A percentile compares a stretch with the other conserved stretches of the same genome.
phyloP scores from a whole-genome alignment of 2,113 vertebrate species.

The Hymenochirus boettgeri region DNA sequence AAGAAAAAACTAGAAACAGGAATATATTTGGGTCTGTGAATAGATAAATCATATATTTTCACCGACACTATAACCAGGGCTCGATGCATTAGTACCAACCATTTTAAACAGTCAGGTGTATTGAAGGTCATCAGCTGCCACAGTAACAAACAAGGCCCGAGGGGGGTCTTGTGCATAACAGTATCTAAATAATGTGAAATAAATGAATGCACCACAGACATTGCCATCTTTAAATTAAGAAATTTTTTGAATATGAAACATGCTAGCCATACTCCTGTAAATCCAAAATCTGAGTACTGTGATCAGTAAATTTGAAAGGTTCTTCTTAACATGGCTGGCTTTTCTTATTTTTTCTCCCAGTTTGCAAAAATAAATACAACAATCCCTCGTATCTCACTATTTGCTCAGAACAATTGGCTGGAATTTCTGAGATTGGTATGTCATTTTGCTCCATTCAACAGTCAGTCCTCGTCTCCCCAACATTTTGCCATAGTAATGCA shows the following conservation, averaged over 20 bases:
- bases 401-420: conserved; percentile 3
- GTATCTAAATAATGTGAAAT: too few relatives aligned
- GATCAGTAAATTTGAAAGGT: background rate
- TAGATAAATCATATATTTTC: too few relatives aligned
- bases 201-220: too few relatives aligned
- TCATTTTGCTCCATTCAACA: conserved; percentile 42
- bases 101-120: too few relatives aligned
- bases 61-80: too few relatives aligned
- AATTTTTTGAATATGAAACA: background rate
- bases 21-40: too few relatives aligned
- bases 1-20: too few relatives aligned
- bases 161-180: background rate
- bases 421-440: conserved; percentile 2
- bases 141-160: background rate
- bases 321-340: background rate
- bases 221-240: too few relatives aligned
- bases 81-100: too few relatives aligned
- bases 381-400: conserved; percentile 10
- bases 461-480: conserved; percentile 31
- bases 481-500: conserved; percentile 10
- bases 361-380: conserved; percentile 26
- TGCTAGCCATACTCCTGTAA: background rate
- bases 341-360: conserved; percentile 1
- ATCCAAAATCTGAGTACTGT: background rate
- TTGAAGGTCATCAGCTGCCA: background rate